Percentiles rank a stretch among this genome's conserved stretches.
Evolutionary conservation across 1,140 invertebrate genomes (phyloP).

Genomic region (Asobara japonica): DNA sequence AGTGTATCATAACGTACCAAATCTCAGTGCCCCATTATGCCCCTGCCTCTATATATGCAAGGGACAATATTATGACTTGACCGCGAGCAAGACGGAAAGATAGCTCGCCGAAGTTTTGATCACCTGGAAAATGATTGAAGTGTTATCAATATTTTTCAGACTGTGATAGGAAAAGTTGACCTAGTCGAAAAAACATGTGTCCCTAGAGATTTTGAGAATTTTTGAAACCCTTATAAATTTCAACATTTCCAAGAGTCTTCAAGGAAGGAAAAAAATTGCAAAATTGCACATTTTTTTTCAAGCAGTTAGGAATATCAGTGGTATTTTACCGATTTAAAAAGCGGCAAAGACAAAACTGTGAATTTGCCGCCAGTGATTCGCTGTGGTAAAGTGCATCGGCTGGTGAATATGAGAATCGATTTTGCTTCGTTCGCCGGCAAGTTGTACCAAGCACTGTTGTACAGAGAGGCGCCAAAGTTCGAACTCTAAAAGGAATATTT

Average conservation of each 20-base stretch:
- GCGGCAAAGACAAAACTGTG: neutral
- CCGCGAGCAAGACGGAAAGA: constrained; percentile 42
- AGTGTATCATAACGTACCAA: too few species aligned
- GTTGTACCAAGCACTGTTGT: constrained; percentile 49
- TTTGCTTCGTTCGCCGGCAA: constrained; percentile 31
- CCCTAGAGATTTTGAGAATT: too few species aligned
- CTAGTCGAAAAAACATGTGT: too few species aligned
- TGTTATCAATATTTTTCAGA: too few species aligned
- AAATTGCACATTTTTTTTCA: too few species aligned
- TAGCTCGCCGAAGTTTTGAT: constrained; percentile 42
- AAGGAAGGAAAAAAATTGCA: too few species aligned
- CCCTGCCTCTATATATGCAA: too few species aligned
- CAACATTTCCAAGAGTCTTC: too few species aligned
- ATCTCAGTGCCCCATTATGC: neutral
- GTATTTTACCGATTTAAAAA: too few species aligned
- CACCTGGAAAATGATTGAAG: constrained; percentile 35
- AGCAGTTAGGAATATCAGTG: too few species aligned
- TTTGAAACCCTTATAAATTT: too few species aligned
- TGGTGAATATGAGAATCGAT: constrained; percentile 44
- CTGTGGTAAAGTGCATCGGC: constrained; percentile 42
- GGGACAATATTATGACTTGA: constrained; percentile 26
- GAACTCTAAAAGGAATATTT: constrained; percentile 33
- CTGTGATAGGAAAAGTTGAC: too few species aligned
- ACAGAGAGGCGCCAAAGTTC: constrained; percentile 29
- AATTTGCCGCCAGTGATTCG: constrained; percentile 50